Base-by-base conservation (phyloP, 1,140 invertebrate genomes). In the Elysia chlorotica region DNA sequence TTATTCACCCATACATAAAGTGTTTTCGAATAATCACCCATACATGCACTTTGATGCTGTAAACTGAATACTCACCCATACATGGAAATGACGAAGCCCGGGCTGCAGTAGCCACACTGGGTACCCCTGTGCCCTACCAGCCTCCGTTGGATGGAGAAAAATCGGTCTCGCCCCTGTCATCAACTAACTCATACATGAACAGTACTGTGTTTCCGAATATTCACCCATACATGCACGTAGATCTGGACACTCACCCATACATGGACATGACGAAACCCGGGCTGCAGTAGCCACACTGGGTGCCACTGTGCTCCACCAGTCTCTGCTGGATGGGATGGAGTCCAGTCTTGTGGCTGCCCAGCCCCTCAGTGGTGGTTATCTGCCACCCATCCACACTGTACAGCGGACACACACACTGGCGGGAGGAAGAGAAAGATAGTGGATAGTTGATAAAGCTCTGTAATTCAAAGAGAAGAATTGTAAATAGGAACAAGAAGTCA, bases 291-390 rank as follows among this genome's bases (percentile, higher is more conserved):
- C 93, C 93, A 74, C n/a, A n/a, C n/a, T 48, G 41, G n/a, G 41
- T n/a, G 10, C 41, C n/a, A 14, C n/a, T n/a, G n/a, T 48, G n/a
- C 10, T n/a, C 41, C n/a, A 48, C 41, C 10, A 14, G n/a, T 48
- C 10, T 14, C 10, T n/a, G n/a, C 81, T 83, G 80, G 35, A 81
- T 78, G n/a, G 74, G 74, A 63, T 81, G 75, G 53, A 74, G 74
- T 0, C 80, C 82, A 30, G 69, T 88, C 62, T 87, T 87, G 77
- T 89, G 90, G 80, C 91, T 92, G 4, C 93, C 93, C 63, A 95
- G 83, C 2, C 93, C 92, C 85, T 95, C 94, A 10, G 93, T 87
- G 0, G 94, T 95, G 0, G 90, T 91, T 53, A 96, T 91, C 63
- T 91, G 89, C 92, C 93, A 93, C 37, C 92, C 92, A 75, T 92